phyloP scores from a whole-genome alignment of 1,140 invertebrate genomes.

The Zaprionus africanus region DNA sequence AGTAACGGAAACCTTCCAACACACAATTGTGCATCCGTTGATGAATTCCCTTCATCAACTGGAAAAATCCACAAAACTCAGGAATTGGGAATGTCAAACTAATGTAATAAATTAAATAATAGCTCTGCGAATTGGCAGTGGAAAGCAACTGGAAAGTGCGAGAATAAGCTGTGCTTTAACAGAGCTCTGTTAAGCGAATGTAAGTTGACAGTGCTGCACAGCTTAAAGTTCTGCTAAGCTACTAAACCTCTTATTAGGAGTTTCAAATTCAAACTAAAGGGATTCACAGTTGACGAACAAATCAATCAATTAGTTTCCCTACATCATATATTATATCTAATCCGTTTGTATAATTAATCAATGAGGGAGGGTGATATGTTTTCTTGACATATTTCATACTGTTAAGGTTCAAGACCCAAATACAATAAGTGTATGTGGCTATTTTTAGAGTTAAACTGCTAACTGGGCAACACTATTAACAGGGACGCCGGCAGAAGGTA shows the following conservation, averaged over 20 bases:
- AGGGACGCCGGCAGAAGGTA: constrained; percentile 14
- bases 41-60: constrained; percentile 9
- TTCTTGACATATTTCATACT: no score
- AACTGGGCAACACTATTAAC: constrained; percentile 17
- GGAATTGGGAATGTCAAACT: constrained; percentile 26
- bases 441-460: neutral
- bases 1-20: neutral
- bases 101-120: constrained; percentile 15
- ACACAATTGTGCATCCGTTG: constrained; percentile 2
- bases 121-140: constrained; percentile 15
- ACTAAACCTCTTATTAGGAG: no score
- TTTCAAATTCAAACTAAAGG: no score
- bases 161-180: neutral
- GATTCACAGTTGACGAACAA: no score
- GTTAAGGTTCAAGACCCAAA: no score
- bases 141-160: constrained; percentile 17
- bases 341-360: no score
- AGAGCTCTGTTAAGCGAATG: neutral
- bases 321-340: no score
- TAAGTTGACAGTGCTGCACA: neutral
- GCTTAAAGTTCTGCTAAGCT: neutral
- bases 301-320: no score
- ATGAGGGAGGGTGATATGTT: no score
- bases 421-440: neutral
- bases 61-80: constrained; percentile 17